These are phyloP conservation scores for Sinopyrophorus schimmeli DNA, from an alignment of 2,888 invertebrate genomes.

Conservation along the genomic window DNA sequence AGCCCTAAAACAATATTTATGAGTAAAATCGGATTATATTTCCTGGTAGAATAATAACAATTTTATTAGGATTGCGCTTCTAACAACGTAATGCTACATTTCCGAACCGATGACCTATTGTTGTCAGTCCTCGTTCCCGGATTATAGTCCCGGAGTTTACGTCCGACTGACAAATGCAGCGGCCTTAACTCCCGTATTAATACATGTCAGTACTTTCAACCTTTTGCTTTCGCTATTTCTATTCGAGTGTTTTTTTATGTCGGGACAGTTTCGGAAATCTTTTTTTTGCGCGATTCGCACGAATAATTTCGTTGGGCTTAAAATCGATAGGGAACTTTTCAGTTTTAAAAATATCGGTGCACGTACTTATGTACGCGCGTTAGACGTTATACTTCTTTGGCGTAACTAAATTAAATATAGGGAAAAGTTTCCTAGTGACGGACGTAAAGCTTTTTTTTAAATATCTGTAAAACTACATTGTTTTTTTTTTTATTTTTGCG, in stretches of 20 bases:
- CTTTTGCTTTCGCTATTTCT: too few relatives aligned
- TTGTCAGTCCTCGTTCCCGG: conserved; percentile 17
- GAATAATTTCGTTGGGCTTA: background rate
- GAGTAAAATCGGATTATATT: conserved; percentile 6
- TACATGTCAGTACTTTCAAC: conserved; percentile 18
- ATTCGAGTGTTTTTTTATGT: too few relatives aligned
- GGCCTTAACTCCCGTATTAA: conserved; percentile 18
- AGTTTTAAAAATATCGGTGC: too few relatives aligned
- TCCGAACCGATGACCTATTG: conserved; percentile 21
- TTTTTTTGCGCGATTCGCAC: conserved; percentile 1
- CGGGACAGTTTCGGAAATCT: conserved; percentile 2
- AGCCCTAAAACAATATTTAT: too few relatives aligned
- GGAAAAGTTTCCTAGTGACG: too few relatives aligned
- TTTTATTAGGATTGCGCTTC: conserved; percentile 12
- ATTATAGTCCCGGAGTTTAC: conserved; percentile 20
- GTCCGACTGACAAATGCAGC: conserved; percentile 20
- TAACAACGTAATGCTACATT: conserved; percentile 6
- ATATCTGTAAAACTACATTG: too few relatives aligned
- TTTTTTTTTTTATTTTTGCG: too few relatives aligned
- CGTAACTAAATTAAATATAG: too few relatives aligned
- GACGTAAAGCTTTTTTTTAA: too few relatives aligned
- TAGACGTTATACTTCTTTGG: too few relatives aligned
- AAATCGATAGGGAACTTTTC: too few relatives aligned
- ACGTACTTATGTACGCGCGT: too few relatives aligned
- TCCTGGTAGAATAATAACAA: conserved; percentile 10